Conservation (phyloP, 2,113 vertebrate genomes). For the Mus pahari region DNA sequence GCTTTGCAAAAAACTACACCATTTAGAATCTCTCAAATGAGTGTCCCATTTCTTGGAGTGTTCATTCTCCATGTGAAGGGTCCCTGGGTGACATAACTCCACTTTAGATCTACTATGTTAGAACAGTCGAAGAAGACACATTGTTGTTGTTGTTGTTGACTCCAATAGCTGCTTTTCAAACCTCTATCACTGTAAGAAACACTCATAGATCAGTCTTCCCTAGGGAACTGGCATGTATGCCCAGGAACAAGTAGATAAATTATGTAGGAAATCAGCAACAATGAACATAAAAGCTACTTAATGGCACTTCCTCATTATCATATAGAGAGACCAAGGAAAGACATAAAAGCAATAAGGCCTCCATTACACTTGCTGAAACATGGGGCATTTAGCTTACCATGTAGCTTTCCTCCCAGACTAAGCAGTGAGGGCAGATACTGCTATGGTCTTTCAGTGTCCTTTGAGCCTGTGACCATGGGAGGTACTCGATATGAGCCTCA, state of each 20-base stretch:
- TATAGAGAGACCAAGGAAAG: background rate
- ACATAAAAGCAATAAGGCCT: background rate
- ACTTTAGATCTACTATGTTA: background rate
- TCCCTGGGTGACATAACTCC: background rate
- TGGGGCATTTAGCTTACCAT: background rate
- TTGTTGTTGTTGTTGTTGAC: background rate
- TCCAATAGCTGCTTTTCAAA: background rate
- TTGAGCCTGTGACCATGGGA: background rate
- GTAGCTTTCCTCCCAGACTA: background rate
- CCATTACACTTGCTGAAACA: background rate
- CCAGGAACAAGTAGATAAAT: background rate
- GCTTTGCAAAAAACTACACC: background rate
- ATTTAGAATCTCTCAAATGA: background rate
- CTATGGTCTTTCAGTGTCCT: background rate
- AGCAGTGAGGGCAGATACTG: background rate
- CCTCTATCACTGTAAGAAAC: background rate
- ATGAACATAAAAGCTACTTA: background rate
- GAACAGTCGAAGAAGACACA: background rate
- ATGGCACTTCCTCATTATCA: background rate
- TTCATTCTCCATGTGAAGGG: background rate
- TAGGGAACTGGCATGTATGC: background rate
- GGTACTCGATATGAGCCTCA: background rate
- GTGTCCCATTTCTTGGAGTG: background rate
- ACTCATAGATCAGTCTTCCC: too few species aligned
- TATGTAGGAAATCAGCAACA: background rate